These are phyloP conservation scores for Machimus rusticus DNA, from an alignment of 2,888 invertebrate genomes.

Conservation along the genomic window DNA sequence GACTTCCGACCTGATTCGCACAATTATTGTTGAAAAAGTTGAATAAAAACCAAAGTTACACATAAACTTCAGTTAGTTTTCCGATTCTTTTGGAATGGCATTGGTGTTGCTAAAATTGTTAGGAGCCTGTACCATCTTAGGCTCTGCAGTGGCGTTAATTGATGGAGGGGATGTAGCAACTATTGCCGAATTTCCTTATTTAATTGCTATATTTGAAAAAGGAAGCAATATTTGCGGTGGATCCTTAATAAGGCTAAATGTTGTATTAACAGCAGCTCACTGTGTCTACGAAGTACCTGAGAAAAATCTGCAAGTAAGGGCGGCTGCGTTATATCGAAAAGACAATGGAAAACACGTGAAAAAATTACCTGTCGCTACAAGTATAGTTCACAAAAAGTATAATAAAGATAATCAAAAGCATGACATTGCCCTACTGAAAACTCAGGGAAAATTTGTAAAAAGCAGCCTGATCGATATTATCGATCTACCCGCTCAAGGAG, in stretches of 20 bases:
- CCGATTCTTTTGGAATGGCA: neutral
- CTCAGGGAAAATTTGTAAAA: neutral
- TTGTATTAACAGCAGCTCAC: neutral
- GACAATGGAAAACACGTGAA: neutral
- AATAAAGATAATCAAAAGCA: neutral
- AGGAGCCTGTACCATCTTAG: neutral
- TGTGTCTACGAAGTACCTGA: neutral
- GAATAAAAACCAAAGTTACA: neutral
- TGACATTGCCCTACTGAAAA: neutral
- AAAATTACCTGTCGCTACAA: neutral
- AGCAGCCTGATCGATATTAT: neutral
- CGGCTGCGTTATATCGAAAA: neutral
- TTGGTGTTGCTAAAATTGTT: neutral
- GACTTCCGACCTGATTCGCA: too few species aligned
- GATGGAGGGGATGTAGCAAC: neutral
- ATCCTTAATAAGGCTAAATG: neutral
- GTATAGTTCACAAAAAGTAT: neutral
- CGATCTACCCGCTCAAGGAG: neutral
- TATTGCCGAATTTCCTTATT: neutral
- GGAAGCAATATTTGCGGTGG: neutral
- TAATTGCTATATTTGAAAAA: neutral
- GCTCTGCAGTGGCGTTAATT: neutral
- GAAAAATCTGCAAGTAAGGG: neutral
- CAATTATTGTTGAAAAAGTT: neutral
- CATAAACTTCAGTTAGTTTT: neutral